A percentile compares a stretch with the other conserved stretches of the same genome.
These are phyloP conservation scores for Alfaro cultratus DNA, from an alignment of 2,797 vertebrate species.

Conservation along the genomic window DNA sequence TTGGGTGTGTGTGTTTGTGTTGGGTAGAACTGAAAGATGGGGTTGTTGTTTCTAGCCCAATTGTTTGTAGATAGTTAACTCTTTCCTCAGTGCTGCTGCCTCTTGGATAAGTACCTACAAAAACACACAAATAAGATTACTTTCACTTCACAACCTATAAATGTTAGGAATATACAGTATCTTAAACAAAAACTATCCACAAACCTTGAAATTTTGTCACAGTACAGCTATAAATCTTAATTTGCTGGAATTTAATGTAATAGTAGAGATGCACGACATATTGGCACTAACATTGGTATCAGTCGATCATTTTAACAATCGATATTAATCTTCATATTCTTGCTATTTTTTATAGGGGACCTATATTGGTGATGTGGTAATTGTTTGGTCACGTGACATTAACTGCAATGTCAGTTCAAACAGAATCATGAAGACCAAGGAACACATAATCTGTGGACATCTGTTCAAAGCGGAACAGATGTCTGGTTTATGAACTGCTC, in stretches of 20 bases:
- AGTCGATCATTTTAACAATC: neutral
- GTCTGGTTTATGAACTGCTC: neutral
- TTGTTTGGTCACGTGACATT: no score
- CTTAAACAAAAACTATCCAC: neutral
- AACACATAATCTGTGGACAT: neutral
- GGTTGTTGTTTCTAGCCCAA: constrained; percentile 79
- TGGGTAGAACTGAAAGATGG: constrained; percentile 30
- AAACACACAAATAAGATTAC: constrained; percentile 58
- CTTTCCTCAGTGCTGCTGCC: constrained; percentile 87
- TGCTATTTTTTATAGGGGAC: no score
- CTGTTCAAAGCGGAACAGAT: neutral
- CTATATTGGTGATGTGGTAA: no score
- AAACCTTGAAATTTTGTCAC: neutral
- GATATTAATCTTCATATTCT: no score
- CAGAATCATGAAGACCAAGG: neutral
- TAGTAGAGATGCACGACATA: neutral
- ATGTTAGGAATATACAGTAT: neutral
- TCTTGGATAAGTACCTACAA: constrained; percentile 94
- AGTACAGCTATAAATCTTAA: neutral
- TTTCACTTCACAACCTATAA: neutral
- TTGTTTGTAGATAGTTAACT: constrained; percentile 75
- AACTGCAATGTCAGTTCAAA: neutral
- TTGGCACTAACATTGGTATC: no score
- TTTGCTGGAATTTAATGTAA: neutral
- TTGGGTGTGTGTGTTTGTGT: neutral